These are phyloP conservation scores for Scaptomyza caliginosa DNA, from an alignment of 2,888 invertebrate genomes.

Conservation along the genomic window DNA sequence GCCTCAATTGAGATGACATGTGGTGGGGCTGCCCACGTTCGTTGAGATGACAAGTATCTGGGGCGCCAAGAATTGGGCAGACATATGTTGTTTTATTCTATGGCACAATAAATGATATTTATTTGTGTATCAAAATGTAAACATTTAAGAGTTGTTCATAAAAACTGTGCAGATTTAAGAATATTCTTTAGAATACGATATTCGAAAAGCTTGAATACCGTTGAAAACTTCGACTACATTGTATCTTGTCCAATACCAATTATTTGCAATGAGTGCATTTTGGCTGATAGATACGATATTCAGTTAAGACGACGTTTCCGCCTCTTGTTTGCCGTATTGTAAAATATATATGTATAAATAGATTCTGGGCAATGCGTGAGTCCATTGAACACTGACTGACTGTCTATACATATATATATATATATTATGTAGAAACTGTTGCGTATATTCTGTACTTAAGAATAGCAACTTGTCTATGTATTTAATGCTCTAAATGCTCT, in stretches of 20 bases:
- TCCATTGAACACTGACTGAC: conserved; percentile 59
- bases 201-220: conserved; percentile 8
- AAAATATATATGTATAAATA: conserved; percentile 47
- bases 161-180: background rate
- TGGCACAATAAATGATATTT: conserved; percentile 14
- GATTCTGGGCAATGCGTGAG: conserved; percentile 61
- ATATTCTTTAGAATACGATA: background rate
- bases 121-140: background rate
- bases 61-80: conserved; percentile 52
- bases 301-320: conserved; percentile 43
- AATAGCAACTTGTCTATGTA: conserved; percentile 56
- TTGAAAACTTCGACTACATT: conserved; percentile 11
- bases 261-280: conserved; percentile 24
- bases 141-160: background rate
- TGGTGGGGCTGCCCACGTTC: conserved; percentile 38
- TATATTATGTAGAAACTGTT: conserved; percentile 11
- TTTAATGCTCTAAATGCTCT: conserved; percentile 68
- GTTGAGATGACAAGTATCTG: conserved; percentile 47
- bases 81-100: conserved; percentile 8
- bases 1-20: conserved; percentile 28
- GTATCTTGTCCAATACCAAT: conserved; percentile 5
- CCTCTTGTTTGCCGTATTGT: conserved; percentile 47
- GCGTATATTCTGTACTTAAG: conserved; percentile 45
- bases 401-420: conserved; percentile 23
- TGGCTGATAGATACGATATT: conserved; percentile 15